Evolutionary conservation across 2,113 vertebrate species (phyloP).

Genomic region (Zosterops lateralis): DNA sequence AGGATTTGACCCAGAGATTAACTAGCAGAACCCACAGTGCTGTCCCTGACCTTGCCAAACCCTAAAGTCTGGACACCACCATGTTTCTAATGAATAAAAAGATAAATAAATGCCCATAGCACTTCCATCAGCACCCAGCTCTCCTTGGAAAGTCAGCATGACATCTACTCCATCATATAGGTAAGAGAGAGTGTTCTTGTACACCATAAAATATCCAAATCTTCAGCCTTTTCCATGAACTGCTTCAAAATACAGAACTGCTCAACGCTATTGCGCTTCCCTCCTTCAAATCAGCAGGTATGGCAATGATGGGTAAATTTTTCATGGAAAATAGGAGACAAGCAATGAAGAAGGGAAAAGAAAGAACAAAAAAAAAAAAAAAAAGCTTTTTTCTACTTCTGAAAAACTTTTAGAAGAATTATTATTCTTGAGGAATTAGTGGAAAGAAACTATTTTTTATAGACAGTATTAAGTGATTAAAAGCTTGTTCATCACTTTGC

Average conservation of each 20-base stretch:
- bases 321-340: neutral
- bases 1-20: neutral
- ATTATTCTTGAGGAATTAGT: constrained; percentile 59
- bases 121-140: neutral
- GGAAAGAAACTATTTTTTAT: constrained; percentile 53
- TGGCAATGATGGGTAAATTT: neutral
- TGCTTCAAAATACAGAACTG: neutral
- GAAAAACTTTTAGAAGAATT: constrained; percentile 47
- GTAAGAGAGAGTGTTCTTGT: neutral
- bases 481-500: constrained; percentile 45
- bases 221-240: neutral
- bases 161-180: rapidly evolving
- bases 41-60: rapidly evolving
- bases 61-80: neutral
- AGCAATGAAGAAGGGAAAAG: neutral
- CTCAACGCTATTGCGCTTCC: rapidly evolving
- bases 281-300: neutral
- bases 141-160: neutral
- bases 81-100: neutral
- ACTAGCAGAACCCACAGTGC: neutral
- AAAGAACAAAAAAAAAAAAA: rapidly evolving
- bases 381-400: neutral
- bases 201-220: neutral
- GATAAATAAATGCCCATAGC: neutral
- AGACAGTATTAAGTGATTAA: constrained; percentile 58